Evolutionary conservation across 2,113 vertebrate genomes (phyloP), one percentile per base, ranked within the genome.

Genomic region (Arvicanthis niloticus): DNA sequence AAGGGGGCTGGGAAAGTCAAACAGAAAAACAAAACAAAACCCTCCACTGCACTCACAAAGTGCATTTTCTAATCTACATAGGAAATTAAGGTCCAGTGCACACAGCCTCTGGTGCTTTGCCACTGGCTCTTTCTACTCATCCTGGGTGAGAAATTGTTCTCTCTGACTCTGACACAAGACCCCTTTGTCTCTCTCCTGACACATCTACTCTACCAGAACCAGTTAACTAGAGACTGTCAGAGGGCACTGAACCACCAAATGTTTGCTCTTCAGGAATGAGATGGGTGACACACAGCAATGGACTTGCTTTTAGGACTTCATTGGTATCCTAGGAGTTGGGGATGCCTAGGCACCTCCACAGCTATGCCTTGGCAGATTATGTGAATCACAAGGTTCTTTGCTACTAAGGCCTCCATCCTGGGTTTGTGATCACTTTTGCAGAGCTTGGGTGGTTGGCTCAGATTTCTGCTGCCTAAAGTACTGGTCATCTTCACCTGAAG

Each of bases 231-330:
- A 51, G 62, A 82, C 91, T 92, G 70, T 85, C 96, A 92, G 95
- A 88, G 94, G 96, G 78, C 11, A 4, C 68, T 87, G 91, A 89
- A 16, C 96, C 91, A 93, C 91, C 31, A 53, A 26, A 75, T 95
- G 84, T 68, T 92, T 89, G 91, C 42, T 94, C 93, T 93, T 91
- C 60, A 60, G 70, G 34, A 87, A 42, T 58, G 21, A 15, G 45
- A 40, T 42, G 72, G 24, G 48, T n/a, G 81, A 81, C 82, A 72
- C 15, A 51, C 53, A 94, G 51, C 51, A 26, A 68, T 82, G 31
- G 58, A 34, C 0, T 0, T 72, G 84, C 42, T 67, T 70, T 90
- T 72, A 93, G 58, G 80, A 68, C 62, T 88, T 89, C 8, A 62
- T 45, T 72, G 48, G 24, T 65, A 80, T 68, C 95, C 60, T 75